phyloP scores from a whole-genome alignment of 2,113 vertebrate species.

The Phaethon lepturus region DNA sequence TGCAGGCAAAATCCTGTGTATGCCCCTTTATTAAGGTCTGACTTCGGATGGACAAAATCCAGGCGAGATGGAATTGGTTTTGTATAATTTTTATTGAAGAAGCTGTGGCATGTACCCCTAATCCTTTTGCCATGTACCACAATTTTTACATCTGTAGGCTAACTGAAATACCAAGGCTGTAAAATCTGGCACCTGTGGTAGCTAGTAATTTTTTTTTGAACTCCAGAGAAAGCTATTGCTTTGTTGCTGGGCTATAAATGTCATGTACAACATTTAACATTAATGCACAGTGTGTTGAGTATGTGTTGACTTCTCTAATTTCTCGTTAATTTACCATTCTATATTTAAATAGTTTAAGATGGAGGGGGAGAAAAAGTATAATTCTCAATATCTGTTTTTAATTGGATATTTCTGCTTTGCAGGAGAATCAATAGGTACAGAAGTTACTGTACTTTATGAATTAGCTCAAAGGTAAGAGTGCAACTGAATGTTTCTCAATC shows the following conservation, averaged over 20 bases:
- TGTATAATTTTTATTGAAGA: background rate
- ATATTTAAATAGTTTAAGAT: background rate
- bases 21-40: background rate
- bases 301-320: conserved; percentile 20
- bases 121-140: background rate
- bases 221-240: background rate
- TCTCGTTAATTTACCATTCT: background rate
- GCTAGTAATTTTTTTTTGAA: background rate
- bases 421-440: conserved; percentile 79
- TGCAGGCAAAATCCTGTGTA: background rate
- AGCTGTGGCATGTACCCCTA: background rate
- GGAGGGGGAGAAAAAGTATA: background rate
- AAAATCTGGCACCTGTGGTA: conserved; percentile 12
- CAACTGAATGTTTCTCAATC: background rate
- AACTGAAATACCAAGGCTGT: background rate
- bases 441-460: conserved; percentile 73
- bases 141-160: background rate
- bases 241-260: conserved; percentile 5
- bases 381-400: background rate
- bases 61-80: background rate
- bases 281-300: background rate
- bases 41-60: background rate
- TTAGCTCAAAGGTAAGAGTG: conserved; percentile 80
- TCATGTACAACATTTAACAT: background rate
- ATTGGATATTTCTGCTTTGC: conserved; percentile 60